Percentiles rank a stretch among this genome's conserved stretches.
Evolutionary conservation across 2,113 vertebrate species (phyloP).

Genomic region (Chamaea fasciata): DNA sequence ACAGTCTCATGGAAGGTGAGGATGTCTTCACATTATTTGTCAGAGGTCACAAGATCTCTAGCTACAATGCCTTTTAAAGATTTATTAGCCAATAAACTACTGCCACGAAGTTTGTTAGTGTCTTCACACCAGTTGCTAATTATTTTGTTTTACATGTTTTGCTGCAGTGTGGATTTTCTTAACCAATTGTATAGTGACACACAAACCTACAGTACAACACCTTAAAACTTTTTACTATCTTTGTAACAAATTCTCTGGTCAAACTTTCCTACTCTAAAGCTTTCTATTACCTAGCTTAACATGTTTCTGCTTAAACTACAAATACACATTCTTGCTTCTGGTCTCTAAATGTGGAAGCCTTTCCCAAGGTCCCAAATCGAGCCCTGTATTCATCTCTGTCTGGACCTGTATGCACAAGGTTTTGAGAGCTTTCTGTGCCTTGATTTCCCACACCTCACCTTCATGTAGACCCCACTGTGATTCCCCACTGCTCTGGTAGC

Average conservation of each 20-base stretch:
- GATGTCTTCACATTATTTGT: not conserved
- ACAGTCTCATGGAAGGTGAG: not conserved
- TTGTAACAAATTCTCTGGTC: not conserved
- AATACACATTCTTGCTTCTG: not conserved
- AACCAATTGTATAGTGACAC: not conserved
- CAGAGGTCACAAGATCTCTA: not conserved
- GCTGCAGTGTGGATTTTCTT: not conserved
- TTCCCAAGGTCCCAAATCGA: not conserved
- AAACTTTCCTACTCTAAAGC: not conserved
- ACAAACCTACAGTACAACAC: not conserved
- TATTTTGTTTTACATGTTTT: not conserved
- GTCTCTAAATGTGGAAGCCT: not conserved
- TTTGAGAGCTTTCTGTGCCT: not conserved
- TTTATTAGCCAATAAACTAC: not conserved
- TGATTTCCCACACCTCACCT: not conserved
- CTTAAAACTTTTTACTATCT: not conserved
- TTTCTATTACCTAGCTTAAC: not conserved
- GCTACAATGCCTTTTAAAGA: not conserved
- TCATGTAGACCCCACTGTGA: accelerated
- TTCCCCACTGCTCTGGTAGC: not conserved
- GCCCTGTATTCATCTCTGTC: not conserved
- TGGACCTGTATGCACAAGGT: not conserved
- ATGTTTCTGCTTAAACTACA: not conserved
- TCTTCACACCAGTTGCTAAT: not conserved
- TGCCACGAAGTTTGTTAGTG: not conserved